Evolutionary conservation across 1,140 invertebrate species (phyloP), one percentile per base, ranked within the genome.

Genomic region (Neodiprion pinetum): DNA sequence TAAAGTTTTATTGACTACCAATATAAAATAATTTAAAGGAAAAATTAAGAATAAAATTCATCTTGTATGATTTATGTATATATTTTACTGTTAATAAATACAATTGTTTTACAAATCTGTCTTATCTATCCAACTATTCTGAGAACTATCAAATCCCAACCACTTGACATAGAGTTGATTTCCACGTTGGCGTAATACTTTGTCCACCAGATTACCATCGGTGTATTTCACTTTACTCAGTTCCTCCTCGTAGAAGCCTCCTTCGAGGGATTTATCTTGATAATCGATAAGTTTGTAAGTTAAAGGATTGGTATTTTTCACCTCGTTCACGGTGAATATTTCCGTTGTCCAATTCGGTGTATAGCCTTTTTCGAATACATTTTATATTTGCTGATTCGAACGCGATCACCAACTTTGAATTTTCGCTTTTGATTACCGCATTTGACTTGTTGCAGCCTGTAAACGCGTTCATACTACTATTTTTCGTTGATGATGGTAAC

Each of bases 111-210:
- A 72, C 48, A 69, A 4, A 72, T 70, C 65, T 47, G 61, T 74
- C 74, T 75, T 78, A 76, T 80, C 75, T 70, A 85, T 80, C 83
- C 82, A 86, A 67, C 76, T 77, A 76, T 86, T 83, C 72, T 83
- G 79, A 47, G 70, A 73, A 49, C 73, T 65, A 74, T 76, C 72
- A 67, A 86, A 81, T 65, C 83, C 85, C 71, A 85, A 76, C 83
- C 84, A 86, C 75, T 83, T 83, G 14, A 86, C 83, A 74, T 79
- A 86, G 14, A 83, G 17, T 77, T 81, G 82, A 74, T 83, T 72
- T 10, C 77, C 76, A 17, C 80, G 72, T 75, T 53, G 77, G 72
- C 73, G 72, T 23, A 85, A 67, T 69, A 85, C 74, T 71, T 85
- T 86, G 72, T 86, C 85, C 66, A 86, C 77, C 17, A 86, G 74